Base-by-base conservation (phyloP, 1,140 invertebrate species). In the Brachionus asplanchnoidis region DNA sequence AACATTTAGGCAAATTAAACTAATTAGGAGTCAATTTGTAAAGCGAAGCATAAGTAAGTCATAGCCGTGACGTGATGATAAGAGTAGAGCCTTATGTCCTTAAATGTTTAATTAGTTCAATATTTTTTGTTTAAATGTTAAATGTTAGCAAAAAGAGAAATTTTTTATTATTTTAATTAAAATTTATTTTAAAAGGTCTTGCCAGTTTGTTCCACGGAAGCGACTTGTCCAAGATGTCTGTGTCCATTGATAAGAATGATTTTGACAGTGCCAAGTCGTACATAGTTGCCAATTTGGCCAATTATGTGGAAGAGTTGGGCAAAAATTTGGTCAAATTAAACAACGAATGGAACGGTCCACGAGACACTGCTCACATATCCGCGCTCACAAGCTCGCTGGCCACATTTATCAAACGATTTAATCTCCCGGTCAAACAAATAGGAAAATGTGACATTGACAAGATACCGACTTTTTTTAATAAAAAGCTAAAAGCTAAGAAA, bases 401-500 rank as follows among this genome's bases (percentile, higher is more conserved):
- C 9, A 84, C 82, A 40, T 84, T 68, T 56, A 12, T 40, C 14
- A 84, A 84, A 20, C 32, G 65, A n/a, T 20, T 42, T 12, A 42
- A n/a, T 11, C 20, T 82, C 3, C 79, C 79, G 7, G 23, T 84
- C n/a, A 84, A 84, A 23, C 26, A 84, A 46, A 68, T 68, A 8
- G 82, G 82, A 9, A 84, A 84, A 42, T 12, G 9, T 36, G 60
- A 68, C 12, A 44, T 84, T 9, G 82, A 84, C 32, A 84, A 84
- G 46, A 84, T 84, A 26, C 82, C 82, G 7, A 84, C n/a, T 23
- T 84, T 84, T 56, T n/a, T 70, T 1, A 46, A 70, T 8, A 84
- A 68, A 70, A 68, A 84, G 20, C 14, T 28, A 53, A 84, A 84
- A 40, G 11, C 44, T 7, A 84, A 68, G n/a, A 84, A 84, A 56